Conservation (phyloP, 1,140 invertebrate genomes). For the Phenacoccus solenopsis region DNA sequence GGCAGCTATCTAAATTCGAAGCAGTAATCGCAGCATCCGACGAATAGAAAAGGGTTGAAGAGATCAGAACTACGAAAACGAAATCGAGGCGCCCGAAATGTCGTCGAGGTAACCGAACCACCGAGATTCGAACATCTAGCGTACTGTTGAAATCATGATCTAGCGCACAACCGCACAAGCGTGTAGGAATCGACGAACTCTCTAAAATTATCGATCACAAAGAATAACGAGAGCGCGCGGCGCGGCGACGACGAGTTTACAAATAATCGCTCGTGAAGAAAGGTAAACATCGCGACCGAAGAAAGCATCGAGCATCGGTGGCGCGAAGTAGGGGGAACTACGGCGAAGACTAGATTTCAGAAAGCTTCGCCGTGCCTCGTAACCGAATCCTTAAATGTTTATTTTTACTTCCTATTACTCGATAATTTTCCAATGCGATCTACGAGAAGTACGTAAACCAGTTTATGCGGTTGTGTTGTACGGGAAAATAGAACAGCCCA, state of each 20-base stretch:
- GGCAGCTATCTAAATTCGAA: too few relatives aligned
- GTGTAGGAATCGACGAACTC: background rate
- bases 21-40: too few relatives aligned
- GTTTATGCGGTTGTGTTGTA: background rate
- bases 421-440: background rate
- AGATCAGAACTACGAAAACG: too few relatives aligned
- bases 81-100: too few relatives aligned
- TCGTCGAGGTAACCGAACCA: too few relatives aligned
- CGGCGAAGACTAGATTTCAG: background rate
- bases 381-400: constrained; percentile 2
- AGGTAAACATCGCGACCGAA: background rate
- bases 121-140: too few relatives aligned
- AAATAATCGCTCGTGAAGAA: background rate
- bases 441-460: constrained; percentile 1
- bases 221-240: background rate
- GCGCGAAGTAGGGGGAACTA: background rate
- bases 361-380: background rate
- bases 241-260: background rate
- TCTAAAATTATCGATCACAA: background rate
- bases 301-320: background rate
- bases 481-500: background rate
- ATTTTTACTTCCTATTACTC: background rate
- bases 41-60: too few relatives aligned
- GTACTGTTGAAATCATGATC: background rate
- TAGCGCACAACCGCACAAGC: background rate